Percentiles rank a stretch among this genome's conserved stretches.
phyloP scores from a whole-genome alignment of 1,140 invertebrate species.

The Calycopis cecrops region DNA sequence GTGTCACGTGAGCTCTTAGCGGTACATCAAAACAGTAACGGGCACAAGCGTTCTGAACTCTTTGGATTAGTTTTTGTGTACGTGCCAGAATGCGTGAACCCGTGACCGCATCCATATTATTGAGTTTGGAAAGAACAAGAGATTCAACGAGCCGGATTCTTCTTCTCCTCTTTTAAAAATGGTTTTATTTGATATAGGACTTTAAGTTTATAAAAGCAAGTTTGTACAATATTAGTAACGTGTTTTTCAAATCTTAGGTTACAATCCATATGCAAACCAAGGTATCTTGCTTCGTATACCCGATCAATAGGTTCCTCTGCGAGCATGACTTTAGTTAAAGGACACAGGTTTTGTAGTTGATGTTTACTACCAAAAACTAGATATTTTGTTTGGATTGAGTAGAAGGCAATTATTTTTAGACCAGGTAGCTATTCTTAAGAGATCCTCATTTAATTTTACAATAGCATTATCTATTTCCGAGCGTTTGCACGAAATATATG shows the following conservation, averaged over 20 bases:
- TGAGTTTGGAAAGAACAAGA: not conserved
- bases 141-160: not conserved
- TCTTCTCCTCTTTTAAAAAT: not conserved
- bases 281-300: not conserved
- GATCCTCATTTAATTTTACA: not conserved
- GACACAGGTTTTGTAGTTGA: not conserved
- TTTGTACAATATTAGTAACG: not conserved
- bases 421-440: not conserved
- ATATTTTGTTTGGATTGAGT: not conserved
- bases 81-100: not conserved
- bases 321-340: not conserved
- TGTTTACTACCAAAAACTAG: not conserved
- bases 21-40: conserved; percentile 1
- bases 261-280: not conserved
- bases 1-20: not conserved
- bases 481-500: not conserved
- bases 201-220: not conserved
- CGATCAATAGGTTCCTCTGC: not conserved
- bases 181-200: not conserved
- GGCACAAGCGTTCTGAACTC: not conserved
- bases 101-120: not conserved
- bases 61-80: not conserved
- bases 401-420: not conserved
- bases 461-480: not conserved
- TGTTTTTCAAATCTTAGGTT: not conserved